Base-by-base conservation (phyloP, 2,888 invertebrate species). In the Schizotus pectinicornis region DNA sequence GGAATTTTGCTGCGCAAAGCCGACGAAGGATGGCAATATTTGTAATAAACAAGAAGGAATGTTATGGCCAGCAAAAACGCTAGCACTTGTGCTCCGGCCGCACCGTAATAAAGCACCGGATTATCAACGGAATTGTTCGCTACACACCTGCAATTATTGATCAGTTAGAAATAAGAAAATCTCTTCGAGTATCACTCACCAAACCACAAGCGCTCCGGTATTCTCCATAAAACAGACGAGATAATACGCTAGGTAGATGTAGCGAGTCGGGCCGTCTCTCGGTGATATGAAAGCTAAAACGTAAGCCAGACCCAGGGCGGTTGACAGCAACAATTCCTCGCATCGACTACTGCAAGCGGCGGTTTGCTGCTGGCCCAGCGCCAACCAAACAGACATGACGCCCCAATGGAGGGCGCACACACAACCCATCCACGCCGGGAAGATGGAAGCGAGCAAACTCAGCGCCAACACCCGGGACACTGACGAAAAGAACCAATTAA, bases 201-300 rank as follows among this genome's bases (percentile, higher is more conserved):
- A 81, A 8, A 81, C 79, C 45, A 81, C 80, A 41, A 81, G 68
- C 34, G 80, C 79, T 42, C 77, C 80, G 5, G 81, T 81, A 67
- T 81, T 81, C 59, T 81, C 81, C 79, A 81, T 79, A 63, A 81
- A 81, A 66, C 81, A 81, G 6, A 81, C 80, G 50, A 80, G 71
- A 67, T 81, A 81, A 66, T 81, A 81, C 8, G 78, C 80, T 31
- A 81, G 63, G 63, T 81, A 81, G n/a, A 79, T 73, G 63, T 81
- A 81, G 56, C 86, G 77, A 2, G 86, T 86, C 33, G 84, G 83
- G 33, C 85, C 86, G 68, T 86, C 85, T 60, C 84, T 77, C 3
- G 86, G 82, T 59, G 86, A 85, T 60, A 86, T 80, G 73, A 84
- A 86, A 41, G 84, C 84, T 65, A 86, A 80, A 13, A 86, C 81